phyloP scores from a whole-genome alignment of 2,113 vertebrate genomes.

The Pomatostomus ruficeps region DNA sequence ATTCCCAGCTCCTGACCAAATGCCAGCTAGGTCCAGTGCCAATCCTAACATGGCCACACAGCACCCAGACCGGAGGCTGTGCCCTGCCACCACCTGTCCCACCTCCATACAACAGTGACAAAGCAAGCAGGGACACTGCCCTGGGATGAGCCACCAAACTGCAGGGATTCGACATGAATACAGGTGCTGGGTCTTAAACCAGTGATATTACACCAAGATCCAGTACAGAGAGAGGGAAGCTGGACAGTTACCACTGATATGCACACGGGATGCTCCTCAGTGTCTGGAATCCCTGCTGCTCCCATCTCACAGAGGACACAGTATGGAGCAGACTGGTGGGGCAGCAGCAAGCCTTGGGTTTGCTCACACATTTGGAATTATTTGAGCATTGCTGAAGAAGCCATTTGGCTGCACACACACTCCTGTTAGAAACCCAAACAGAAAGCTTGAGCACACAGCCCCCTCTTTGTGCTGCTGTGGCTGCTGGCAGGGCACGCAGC shows the following conservation, averaged over 20 bases:
- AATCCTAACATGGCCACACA: not conserved
- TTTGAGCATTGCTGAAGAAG: not conserved
- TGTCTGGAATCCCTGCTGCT: not conserved
- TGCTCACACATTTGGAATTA: not conserved
- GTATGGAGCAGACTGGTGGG: not conserved
- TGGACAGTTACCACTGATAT: fast-evolving
- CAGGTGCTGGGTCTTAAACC: not conserved
- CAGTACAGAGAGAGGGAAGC: not conserved
- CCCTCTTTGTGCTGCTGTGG: not conserved
- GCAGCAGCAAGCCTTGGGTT: not conserved
- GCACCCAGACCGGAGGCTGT: not conserved
- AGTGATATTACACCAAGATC: not conserved
- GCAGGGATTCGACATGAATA: not conserved
- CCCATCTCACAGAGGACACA: not conserved
- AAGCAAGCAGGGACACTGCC: not conserved
- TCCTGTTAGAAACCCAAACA: not conserved
- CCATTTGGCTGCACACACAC: not conserved
- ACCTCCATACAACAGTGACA: not conserved
- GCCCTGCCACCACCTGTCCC: not conserved
- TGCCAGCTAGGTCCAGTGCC: not conserved
- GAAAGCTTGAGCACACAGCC: not conserved
- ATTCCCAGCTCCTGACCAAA: not conserved
- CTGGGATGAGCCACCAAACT: fast-evolving
- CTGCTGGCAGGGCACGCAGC: not conserved
- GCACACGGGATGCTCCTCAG: not conserved